A percentile compares a stretch with the other conserved stretches of the same genome.
These are phyloP conservation scores for Ciconia maguari DNA, from an alignment of 2,113 vertebrate genomes.

Conservation along the genomic window DNA sequence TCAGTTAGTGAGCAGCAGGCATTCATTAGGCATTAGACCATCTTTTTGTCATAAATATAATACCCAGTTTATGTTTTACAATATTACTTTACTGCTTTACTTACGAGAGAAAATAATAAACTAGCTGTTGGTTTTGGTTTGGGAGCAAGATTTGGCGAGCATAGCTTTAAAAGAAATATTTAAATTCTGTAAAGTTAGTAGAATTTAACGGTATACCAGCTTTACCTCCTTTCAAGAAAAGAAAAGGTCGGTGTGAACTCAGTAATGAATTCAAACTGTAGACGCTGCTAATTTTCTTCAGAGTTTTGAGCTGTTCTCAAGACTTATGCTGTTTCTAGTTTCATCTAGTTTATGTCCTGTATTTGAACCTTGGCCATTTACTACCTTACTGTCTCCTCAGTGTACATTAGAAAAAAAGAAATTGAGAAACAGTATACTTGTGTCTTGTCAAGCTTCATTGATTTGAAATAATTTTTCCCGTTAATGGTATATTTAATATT, in stretches of 20 bases:
- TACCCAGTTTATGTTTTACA: background rate
- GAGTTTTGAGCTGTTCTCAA: background rate
- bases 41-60: background rate
- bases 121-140: background rate
- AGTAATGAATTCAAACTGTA: background rate
- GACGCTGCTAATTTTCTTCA: background rate
- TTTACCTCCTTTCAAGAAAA: background rate
- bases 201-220: background rate
- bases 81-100: background rate
- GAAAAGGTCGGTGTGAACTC: background rate
- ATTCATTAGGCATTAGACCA: background rate
- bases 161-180: background rate
- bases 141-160: background rate
- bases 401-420: background rate
- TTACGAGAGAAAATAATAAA: background rate
- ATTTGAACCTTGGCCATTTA: background rate
- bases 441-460: constrained; percentile 2
- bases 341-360: background rate
- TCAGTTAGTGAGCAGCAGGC: background rate
- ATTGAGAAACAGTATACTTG: background rate
- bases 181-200: background rate
- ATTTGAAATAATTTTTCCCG: constrained; percentile 10
- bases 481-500: constrained; percentile 46
- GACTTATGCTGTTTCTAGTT: background rate
- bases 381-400: background rate